A percentile compares a stretch with the other conserved stretches of the same genome.
These are phyloP conservation scores for Corythornis vintsioides DNA, from an alignment of 2,113 vertebrate genomes.

Conservation along the genomic window DNA sequence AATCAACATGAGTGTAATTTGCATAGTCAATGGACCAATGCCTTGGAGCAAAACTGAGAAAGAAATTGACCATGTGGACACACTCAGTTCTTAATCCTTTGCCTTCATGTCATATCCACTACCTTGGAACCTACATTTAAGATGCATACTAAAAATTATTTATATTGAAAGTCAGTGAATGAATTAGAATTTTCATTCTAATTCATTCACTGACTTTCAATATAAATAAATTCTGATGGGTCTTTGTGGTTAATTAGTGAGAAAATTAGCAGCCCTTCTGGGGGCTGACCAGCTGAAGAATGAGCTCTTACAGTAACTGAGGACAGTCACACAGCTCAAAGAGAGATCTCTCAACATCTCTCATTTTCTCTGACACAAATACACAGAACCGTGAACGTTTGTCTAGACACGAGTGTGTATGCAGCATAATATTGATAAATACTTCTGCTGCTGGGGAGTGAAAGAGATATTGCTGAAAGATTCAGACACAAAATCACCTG, in stretches of 20 bases:
- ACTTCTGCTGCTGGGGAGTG: background rate
- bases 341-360: background rate
- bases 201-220: too few species aligned
- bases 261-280: background rate
- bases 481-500: background rate
- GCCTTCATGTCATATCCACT: background rate
- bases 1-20: background rate
- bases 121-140: background rate
- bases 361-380: background rate
- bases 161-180: background rate
- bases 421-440: background rate
- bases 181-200: background rate
- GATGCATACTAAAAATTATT: background rate
- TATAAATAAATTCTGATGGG: background rate
- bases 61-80: background rate
- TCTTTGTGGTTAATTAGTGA: background rate
- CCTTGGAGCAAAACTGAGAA: background rate
- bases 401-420: background rate
- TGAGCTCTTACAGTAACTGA: background rate
- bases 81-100: background rate
- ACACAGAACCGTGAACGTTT: background rate
- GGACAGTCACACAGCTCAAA: background rate
- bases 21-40: background rate
- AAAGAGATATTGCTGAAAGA: background rate
- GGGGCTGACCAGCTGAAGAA: background rate